Evolutionary conservation across 1,140 invertebrate species (phyloP).

Genomic region (Tribolium madens): DNA sequence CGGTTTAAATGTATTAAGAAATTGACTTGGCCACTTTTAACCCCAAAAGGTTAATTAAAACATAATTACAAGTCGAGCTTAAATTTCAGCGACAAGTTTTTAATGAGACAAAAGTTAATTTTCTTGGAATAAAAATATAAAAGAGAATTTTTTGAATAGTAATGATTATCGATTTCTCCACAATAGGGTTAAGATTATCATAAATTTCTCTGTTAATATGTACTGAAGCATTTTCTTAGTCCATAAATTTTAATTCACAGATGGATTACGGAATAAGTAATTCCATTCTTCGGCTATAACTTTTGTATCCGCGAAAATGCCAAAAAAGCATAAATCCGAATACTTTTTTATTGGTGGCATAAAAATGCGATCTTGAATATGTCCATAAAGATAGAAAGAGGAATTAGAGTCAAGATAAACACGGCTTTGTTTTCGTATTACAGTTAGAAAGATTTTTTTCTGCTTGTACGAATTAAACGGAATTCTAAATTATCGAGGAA

Average conservation of each 20-base stretch:
- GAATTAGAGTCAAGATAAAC: slow-evolving; percentile 5
- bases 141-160: not conserved
- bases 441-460: not conserved
- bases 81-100: slow-evolving; percentile 18
- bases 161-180: slow-evolving; percentile 14
- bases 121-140: not conserved
- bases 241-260: slow-evolving; percentile 35
- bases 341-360: slow-evolving; percentile 1
- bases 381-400: slow-evolving; percentile 11
- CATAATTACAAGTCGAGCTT: slow-evolving; percentile 14
- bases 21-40: slow-evolving; percentile 11
- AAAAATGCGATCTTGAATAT: slow-evolving; percentile 2
- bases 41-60: slow-evolving; percentile 20
- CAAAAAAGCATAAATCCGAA: slow-evolving; percentile 28
- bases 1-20: slow-evolving; percentile 7
- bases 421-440: slow-evolving; percentile 5
- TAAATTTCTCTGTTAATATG: slow-evolving; percentile 31
- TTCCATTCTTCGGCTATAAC: slow-evolving; percentile 10
- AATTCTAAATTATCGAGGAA: not conserved
- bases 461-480: not conserved
- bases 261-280: slow-evolving; percentile 36
- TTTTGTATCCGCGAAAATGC: slow-evolving; percentile 18
- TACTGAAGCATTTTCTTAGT: slow-evolving; percentile 11
- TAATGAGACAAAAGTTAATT: slow-evolving; percentile 20
- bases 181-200: slow-evolving; percentile 6